Base-by-base conservation (phyloP, 2,113 vertebrate genomes). In the Mustela nigripes region DNA sequence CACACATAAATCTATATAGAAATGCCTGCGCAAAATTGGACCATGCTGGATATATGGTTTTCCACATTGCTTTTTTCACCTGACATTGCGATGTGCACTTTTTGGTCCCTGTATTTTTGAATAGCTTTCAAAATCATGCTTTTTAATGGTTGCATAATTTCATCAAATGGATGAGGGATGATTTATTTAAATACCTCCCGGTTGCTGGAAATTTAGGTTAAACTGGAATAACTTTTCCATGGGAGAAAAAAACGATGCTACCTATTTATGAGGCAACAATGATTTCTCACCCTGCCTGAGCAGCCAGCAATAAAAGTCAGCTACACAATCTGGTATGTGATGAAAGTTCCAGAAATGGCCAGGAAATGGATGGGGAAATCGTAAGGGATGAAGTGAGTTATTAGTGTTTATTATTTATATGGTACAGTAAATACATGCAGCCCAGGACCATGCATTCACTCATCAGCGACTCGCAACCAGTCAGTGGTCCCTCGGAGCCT, bases 351-450 rank as follows among this genome's bases (percentile, higher is more conserved):
- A 84, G 85, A 85, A 91, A 85, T 36, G 76, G 19, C 71, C 1
- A 6, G 88, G 36, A 92, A 89, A 96, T 65, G 76, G 91, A 71
- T 83, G 85, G 53, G 48, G 60, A 89, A 50, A 33, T 82, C 0
- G 28, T 53, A 58, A 91, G 31, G 84, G 53, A 71, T 92, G 91
- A 39, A 93, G 74, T 93, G 81, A 96, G 89, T 80, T 91, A 60
- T 96, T 67, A 89, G 78, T 65, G 62, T 86, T 94, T 94, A 95
- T 97, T 94, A 89, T 97, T 95, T 96, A 86, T 63, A 94, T 58
- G 84, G 73, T n/a, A 89, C 48, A 53, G 67, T 83, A 91, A 96
- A 89, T 74, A 71, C 21, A 50, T 24, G 82, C 33, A 90, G 81
- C 76, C 31, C n/a, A 78, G 89, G 62, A 53, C 53, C 6, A 2